Percentiles rank a stretch among this genome's conserved stretches.
phyloP scores from a whole-genome alignment of 2,797 vertebrate genomes.

The Cyprinodon diabolis region DNA sequence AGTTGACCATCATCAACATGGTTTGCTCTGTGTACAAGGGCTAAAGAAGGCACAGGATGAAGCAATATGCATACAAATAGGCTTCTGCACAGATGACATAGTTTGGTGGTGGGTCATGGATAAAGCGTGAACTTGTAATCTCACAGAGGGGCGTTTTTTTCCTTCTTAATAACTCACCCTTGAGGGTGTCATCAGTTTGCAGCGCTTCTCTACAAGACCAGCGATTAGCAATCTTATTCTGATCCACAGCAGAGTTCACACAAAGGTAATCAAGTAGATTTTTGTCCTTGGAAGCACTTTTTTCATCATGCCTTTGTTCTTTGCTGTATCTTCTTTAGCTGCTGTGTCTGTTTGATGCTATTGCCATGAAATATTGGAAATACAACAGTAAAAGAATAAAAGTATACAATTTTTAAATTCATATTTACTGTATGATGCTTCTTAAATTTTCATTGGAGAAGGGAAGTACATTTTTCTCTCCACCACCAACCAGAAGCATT shows the following conservation, averaged over 20 bases:
- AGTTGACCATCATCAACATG: conserved; percentile 72
- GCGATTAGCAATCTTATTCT: conserved; percentile 77
- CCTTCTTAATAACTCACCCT: conserved; percentile 61
- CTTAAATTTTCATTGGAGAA: conserved; percentile 18
- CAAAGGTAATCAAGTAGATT: conserved; percentile 77
- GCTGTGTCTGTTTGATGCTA: conserved; percentile 24
- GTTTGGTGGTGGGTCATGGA: conserved; percentile 81
- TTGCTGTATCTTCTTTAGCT: conserved; percentile 46
- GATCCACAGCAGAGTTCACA: conserved; percentile 81
- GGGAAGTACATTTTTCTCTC: conserved; percentile 6
- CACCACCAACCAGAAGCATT: conserved; percentile 28
- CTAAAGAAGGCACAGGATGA: conserved; percentile 67
- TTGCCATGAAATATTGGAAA: conserved; percentile 41
- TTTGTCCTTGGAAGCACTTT: conserved; percentile 61
- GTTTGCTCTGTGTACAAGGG: conserved; percentile 46
- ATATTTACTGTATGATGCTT: not conserved
- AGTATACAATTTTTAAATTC: not conserved
- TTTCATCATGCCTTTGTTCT: conserved; percentile 67
- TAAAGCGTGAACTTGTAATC: conserved; percentile 87
- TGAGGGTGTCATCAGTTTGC: conserved; percentile 75
- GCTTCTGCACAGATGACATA: conserved; percentile 73
- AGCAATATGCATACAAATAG: conserved; percentile 77
- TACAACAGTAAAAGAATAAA: conserved; percentile 16
- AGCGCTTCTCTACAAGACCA: conserved; percentile 61
- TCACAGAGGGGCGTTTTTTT: conserved; percentile 76